A percentile compares a stretch with the other conserved stretches of the same genome.
Conservation (phyloP, 2,113 vertebrate genomes). For the Nettapus auritus region DNA sequence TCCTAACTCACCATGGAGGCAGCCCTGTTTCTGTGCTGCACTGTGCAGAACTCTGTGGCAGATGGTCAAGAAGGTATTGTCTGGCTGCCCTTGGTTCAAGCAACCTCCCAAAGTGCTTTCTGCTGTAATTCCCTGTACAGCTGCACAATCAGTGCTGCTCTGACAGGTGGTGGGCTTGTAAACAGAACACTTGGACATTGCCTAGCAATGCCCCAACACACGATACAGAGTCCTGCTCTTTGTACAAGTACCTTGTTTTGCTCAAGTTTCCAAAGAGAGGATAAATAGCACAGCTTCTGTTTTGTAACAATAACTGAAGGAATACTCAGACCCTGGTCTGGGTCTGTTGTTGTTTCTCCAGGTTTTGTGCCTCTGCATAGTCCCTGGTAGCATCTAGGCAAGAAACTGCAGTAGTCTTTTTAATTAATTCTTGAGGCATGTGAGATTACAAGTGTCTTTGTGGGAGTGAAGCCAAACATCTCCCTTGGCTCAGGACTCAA, state of each 20-base stretch:
- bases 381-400: not conserved
- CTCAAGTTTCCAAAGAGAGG: not conserved
- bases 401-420: not conserved
- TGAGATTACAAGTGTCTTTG: not conserved
- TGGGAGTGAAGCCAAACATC: rapidly evolving
- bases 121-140: not conserved
- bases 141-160: not conserved
- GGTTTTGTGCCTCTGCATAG: not conserved
- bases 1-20: not conserved
- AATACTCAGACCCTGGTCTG: not conserved
- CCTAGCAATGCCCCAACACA: not conserved
- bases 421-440: not conserved
- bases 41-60: not conserved
- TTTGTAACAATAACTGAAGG: not conserved
- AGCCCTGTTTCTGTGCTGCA: not conserved
- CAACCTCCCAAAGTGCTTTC: constrained; percentile 2
- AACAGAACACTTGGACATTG: constrained; percentile 46
- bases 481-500: not conserved
- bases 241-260: not conserved
- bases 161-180: constrained; percentile 28
- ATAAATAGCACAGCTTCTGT: not conserved
- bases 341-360: not conserved
- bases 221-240: not conserved
- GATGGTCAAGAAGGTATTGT: not conserved
- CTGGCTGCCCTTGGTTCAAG: not conserved